A percentile compares a stretch with the other conserved stretches of the same genome.
Conservation (phyloP, 2,113 vertebrate species). For the Microcebus tavaratra region DNA sequence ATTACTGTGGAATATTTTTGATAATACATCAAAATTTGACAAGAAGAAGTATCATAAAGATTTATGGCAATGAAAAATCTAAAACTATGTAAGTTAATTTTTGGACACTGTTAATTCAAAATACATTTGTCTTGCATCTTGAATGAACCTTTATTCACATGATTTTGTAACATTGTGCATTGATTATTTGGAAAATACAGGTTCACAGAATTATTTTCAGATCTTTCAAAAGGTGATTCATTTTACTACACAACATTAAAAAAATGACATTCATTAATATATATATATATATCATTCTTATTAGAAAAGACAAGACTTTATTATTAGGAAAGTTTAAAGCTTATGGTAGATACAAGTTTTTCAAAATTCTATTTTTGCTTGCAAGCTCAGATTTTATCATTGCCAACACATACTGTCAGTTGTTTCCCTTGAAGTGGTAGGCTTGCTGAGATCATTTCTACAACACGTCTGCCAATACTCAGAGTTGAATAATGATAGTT, state of each 20-base stretch:
- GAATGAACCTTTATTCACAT: neutral
- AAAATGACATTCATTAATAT: neutral
- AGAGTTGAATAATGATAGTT: neutral
- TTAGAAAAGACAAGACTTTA: neutral
- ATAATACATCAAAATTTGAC: neutral
- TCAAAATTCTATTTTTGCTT: neutral
- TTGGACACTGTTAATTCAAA: neutral
- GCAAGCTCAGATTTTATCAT: neutral
- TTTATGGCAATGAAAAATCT: neutral
- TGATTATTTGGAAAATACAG: neutral
- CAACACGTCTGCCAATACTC: neutral
- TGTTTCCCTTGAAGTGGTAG: neutral
- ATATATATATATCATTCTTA: neutral
- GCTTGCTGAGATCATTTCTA: neutral
- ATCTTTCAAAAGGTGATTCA: neutral
- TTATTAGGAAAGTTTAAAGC: neutral
- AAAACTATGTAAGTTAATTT: neutral
- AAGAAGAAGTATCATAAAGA: neutral
- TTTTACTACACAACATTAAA: neutral
- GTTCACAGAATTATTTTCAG: neutral
- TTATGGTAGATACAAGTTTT: neutral
- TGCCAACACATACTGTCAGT: neutral
- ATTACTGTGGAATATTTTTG: neutral
- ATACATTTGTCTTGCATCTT: neutral
- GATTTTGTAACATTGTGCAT: neutral